Conservation (phyloP, 2,888 invertebrate genomes). For the Leuctra nigra region DNA sequence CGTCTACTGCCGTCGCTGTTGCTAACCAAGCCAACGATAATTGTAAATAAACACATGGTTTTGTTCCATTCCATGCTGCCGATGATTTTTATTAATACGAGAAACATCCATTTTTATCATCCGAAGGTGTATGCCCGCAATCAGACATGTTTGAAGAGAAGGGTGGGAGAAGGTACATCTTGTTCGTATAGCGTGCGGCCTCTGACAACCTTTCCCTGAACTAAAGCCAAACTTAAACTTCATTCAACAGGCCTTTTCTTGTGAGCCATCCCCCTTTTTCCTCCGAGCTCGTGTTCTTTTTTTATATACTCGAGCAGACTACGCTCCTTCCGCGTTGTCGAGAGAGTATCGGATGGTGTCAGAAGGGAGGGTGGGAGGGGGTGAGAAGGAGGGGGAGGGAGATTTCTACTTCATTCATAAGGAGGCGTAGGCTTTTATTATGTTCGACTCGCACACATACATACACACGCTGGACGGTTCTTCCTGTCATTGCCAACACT, state of each 20-base stretch:
- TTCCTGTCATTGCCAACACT: too few species aligned
- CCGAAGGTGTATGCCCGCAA: neutral
- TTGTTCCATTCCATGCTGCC: slow-evolving; percentile 3
- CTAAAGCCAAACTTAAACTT: slow-evolving; percentile 13
- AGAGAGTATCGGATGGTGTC: slow-evolving; percentile 20
- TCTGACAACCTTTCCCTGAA: neutral
- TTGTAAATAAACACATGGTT: slow-evolving; percentile 12
- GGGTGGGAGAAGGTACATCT: too few species aligned
- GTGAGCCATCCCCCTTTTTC: slow-evolving; percentile 9
- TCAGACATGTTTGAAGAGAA: too few species aligned
- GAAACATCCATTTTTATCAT: neutral
- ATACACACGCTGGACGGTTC: neutral
- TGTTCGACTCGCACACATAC: neutral
- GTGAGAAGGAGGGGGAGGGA: neutral
- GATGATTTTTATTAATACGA: neutral
- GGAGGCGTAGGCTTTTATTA: slow-evolving; percentile 19
- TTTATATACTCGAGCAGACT: slow-evolving; percentile 15
- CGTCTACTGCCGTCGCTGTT: too few species aligned
- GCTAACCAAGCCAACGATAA: slow-evolving; percentile 1
- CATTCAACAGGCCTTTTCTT: slow-evolving; percentile 24
- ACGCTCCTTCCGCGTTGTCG: slow-evolving; percentile 22
- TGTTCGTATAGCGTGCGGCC: neutral
- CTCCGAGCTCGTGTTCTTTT: slow-evolving; percentile 11
- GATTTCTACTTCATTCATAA: slow-evolving; percentile 23
- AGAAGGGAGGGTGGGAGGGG: neutral